phyloP scores from a whole-genome alignment of 2,113 vertebrate species.

The Phylloscopus trochilus region DNA sequence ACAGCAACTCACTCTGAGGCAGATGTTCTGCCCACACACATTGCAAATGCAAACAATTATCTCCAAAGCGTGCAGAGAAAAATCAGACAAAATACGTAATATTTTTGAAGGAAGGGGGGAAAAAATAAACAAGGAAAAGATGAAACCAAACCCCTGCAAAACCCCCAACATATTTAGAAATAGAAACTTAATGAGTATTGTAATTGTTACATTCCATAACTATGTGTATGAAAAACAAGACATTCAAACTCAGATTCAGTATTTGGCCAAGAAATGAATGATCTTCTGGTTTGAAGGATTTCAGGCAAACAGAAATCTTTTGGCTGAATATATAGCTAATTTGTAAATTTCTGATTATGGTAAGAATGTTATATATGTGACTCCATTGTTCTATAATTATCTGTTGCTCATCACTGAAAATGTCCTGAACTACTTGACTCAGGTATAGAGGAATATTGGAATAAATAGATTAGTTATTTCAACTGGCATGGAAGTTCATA shows the following conservation, averaged over 20 bases:
- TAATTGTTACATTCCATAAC: background rate
- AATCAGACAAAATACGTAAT: background rate
- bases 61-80: background rate
- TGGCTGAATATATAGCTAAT: background rate
- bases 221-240: background rate
- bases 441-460: background rate
- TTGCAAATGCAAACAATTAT: slow-evolving; percentile 60
- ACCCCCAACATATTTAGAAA: background rate
- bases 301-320: background rate
- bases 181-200: background rate
- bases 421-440: background rate
- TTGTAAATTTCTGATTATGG: background rate
- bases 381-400: background rate
- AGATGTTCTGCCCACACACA: slow-evolving; percentile 23
- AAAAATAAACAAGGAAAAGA: background rate
- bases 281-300: background rate
- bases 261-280: background rate
- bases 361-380: background rate
- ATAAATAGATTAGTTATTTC: background rate
- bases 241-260: background rate
- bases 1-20: slow-evolving; percentile 56
- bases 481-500: background rate
- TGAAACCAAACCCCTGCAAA: background rate
- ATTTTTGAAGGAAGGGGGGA: background rate
- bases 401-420: background rate